Percentiles rank a stretch among this genome's conserved stretches.
Conservation (phyloP, 2,888 invertebrate species). For the Apamea monoglypha region DNA sequence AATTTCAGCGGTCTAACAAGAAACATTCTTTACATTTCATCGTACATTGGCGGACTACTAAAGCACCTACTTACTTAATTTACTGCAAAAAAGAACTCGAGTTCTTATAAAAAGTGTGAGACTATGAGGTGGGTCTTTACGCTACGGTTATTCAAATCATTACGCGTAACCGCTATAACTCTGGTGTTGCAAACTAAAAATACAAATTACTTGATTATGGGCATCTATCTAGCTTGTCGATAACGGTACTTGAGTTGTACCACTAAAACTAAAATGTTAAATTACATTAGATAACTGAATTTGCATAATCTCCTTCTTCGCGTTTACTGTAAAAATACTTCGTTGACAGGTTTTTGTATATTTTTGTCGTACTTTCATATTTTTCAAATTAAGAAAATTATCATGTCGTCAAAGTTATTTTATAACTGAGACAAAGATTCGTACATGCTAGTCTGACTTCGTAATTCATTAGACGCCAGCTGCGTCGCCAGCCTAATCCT, state of each 20-base stretch:
- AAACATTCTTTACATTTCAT: conserved; percentile 33
- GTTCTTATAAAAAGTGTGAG: conserved; percentile 35
- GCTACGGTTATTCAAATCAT: conserved; percentile 64
- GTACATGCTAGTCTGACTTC: conserved; percentile 9
- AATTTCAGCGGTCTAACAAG: conserved; percentile 37
- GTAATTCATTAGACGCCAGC: conserved; percentile 34
- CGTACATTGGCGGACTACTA: conserved; percentile 23
- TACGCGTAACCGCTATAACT: conserved; percentile 54
- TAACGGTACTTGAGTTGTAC: conserved; percentile 48
- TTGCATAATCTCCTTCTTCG: conserved; percentile 12
- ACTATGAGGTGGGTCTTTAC: conserved; percentile 42
- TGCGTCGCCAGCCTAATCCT: conserved; percentile 26
- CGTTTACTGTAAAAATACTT: conserved; percentile 4
- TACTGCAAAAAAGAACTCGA: conserved; percentile 20
- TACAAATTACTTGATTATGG: conserved; percentile 61
- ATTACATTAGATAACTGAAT: conserved; percentile 21
- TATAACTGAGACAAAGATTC: not conserved
- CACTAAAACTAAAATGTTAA: conserved; percentile 38
- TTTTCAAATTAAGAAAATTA: not conserved
- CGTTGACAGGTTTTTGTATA: not conserved
- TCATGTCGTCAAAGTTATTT: not conserved
- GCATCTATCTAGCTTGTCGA: conserved; percentile 37
- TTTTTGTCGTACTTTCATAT: not conserved
- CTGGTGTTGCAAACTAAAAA: conserved; percentile 53
- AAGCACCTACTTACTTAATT: conserved; percentile 11